Percentiles rank a stretch among this genome's conserved stretches.
phyloP scores from a whole-genome alignment of 2,113 vertebrate species.

The Nothobranchius kuhntae region DNA sequence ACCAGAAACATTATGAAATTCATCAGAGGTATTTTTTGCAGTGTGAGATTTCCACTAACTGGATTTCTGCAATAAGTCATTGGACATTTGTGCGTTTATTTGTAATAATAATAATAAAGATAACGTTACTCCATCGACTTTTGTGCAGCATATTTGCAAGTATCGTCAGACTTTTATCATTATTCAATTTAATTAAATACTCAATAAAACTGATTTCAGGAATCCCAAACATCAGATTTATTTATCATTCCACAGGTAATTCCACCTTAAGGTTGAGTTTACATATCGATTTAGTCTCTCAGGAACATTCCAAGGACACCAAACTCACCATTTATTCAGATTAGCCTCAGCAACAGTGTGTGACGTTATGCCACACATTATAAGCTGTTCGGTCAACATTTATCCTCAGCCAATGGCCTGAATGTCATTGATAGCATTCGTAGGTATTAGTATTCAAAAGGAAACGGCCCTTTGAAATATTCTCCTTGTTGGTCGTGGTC shows the following conservation, averaged over 20 bases:
- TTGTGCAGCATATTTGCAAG: no score
- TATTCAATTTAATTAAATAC: no score
- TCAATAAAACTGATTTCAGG: no score
- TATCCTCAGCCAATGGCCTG: not conserved
- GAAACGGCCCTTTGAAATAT: constrained; percentile 7
- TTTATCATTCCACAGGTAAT: not conserved
- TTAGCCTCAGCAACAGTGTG: constrained; percentile 24
- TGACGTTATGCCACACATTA: constrained; percentile 8
- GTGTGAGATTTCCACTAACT: not conserved
- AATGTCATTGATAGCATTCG: constrained; percentile 18
- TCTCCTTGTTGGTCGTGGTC: constrained; percentile 26
- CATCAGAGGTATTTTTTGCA: not conserved
- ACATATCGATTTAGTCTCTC: constrained; percentile 17
- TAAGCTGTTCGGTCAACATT: constrained; percentile 29
- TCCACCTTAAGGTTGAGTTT: constrained; percentile 2
- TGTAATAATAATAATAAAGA: no score
- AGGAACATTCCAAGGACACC: constrained; percentile 31
- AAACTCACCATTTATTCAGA: constrained; percentile 32
- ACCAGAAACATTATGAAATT: no score
- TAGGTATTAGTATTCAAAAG: constrained; percentile 4
- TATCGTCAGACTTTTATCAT: no score
- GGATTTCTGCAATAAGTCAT: no score
- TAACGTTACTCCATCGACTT: no score
- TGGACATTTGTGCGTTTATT: no score
- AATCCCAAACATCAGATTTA: not conserved